These are phyloP conservation scores for Scotopteryx bipunctaria DNA, from an alignment of 2,888 invertebrate species.

Conservation along the genomic window DNA sequence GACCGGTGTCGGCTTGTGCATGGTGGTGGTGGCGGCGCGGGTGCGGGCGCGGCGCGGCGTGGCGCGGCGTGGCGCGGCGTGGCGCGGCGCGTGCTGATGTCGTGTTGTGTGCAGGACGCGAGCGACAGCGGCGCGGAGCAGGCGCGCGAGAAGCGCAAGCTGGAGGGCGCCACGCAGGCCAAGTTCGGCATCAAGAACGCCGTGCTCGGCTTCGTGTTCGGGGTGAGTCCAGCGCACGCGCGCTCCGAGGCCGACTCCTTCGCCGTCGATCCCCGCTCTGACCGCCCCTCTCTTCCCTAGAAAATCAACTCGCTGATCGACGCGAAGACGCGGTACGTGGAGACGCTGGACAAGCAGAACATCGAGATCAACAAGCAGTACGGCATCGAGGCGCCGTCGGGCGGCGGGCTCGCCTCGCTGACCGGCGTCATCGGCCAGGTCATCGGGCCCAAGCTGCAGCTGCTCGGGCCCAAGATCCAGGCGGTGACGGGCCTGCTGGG, in stretches of 20 bases:
- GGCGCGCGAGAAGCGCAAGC: constrained; percentile 88
- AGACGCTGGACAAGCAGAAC: constrained; percentile 87
- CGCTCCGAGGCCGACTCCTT: background rate
- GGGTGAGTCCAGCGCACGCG: constrained; percentile 87
- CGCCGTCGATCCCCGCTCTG: constrained; percentile 19
- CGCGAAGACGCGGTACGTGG: constrained; percentile 88
- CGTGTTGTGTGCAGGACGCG: constrained; percentile 69
- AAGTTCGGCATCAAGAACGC: constrained; percentile 91
- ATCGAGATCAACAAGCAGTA: constrained; percentile 89
- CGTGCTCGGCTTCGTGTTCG: constrained; percentile 91
- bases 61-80: constrained; percentile 34
- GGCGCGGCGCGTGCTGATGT: constrained; percentile 37
- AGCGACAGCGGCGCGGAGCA: constrained; percentile 70
- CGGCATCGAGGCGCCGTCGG: constrained; percentile 87
- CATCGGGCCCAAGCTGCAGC: constrained; percentile 87
- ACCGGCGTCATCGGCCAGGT: constrained; percentile 87
- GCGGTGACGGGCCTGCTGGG: constrained; percentile 80
- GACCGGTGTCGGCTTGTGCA: constrained; percentile 20
- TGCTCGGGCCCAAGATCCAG: constrained; percentile 86
- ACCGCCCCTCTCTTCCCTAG: constrained; percentile 73
- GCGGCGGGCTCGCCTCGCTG: constrained; percentile 84
- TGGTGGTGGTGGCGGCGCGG: constrained; percentile 41
- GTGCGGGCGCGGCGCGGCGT: constrained; percentile 34
- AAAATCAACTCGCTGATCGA: constrained; percentile 93
- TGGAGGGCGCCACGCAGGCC: constrained; percentile 85